Evolutionary conservation across 2,888 invertebrate genomes (phyloP), one percentile per base, ranked within the genome.

Genomic region (Gari tellinella): DNA sequence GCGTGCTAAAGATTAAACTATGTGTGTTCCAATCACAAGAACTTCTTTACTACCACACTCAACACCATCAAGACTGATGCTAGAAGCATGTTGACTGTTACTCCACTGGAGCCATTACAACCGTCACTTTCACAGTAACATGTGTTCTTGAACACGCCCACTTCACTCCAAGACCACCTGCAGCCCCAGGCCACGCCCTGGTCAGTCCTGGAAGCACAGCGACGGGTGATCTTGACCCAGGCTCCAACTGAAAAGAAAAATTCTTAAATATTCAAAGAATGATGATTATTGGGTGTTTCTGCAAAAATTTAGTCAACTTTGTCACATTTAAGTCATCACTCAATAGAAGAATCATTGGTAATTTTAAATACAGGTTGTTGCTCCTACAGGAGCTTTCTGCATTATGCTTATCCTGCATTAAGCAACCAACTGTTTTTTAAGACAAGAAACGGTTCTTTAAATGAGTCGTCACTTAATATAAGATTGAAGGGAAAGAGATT

Each of bases 111-210:
- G 46, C 81, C 65, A 89, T 98, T 99, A 90, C 98, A 99, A 79
- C 96, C 95, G 89, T 99, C 97, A 0, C 97, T 95, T 66, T 91
- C 90, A 91, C 98, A 99, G 89, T 98, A 99, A 88, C 99, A 99
- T 88, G 98, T 97, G 91, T 99, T 98, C 96, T 97, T 97, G 91
- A 98, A 99, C 0, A 96, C 96, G 2, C 98, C 98, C 85, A 98
- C 98, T 80, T 96, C 96, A 84, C 96, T 91, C 95, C 63, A 99
- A 19, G 97, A 97, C 98, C 98, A 99, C 90, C 98, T 97, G 89
- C 99, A 99, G 0, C 98, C 98, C 62, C 97, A 97, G 0, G 98
- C 98, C 90, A 98, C 97, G 97, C 91, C 92, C 72, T 86, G 88
- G 68, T 90, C 89, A 37, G 92, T 90, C 70, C 90, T 84, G 12